Evolutionary conservation across 2,888 invertebrate species (phyloP), one percentile per base, ranked within the genome.

Genomic region (Sthenelais limicola): DNA sequence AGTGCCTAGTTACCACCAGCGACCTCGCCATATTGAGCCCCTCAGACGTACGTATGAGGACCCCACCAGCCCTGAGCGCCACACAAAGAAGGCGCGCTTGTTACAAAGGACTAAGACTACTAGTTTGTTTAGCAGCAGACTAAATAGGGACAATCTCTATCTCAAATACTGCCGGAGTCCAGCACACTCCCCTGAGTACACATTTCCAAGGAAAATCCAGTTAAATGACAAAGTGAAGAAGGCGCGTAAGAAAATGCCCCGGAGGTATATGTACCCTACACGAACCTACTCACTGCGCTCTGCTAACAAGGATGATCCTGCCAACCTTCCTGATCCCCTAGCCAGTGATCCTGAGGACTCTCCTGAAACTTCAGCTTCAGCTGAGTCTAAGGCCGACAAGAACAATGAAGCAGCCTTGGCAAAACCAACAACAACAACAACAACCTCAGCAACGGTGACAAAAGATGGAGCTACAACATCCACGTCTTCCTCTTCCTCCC

Each of bases 261-360:
- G 70, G 26, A 35, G 70, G 24, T 70, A 52, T 32, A 70, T 70
- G 70, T 70, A 70, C 30, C 70, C 70, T 9, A 70, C 70, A 9
- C 9, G 70, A 0, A 70, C 32, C 18, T 70, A 70, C 38, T 70
- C 70, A 15, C 56, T 70, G 38, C n/a, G 70, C 43, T 70, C 70
- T 2, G 38, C 70, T 9, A 70, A 43, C 26, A 70, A 70, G 32
- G 51, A 70, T 21, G 70, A 70, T 24, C 32, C 32, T 3, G 70
- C 49, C 7, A 32, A 67, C 9, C 18, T 67, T 18, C 47, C 21
- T 0, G 47, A 43, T 30, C 67, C 48, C 1, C 49, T 51, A 12
- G 56, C 38, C 3, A 52, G 54, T 30, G 70, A 51, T 21, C 15
- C 26, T 26, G 67, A 67, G 5, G 67, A 67, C n/a, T n/a, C n/a